phyloP scores from a whole-genome alignment of 1,140 invertebrate species.

The Mercenaria mercenaria region DNA sequence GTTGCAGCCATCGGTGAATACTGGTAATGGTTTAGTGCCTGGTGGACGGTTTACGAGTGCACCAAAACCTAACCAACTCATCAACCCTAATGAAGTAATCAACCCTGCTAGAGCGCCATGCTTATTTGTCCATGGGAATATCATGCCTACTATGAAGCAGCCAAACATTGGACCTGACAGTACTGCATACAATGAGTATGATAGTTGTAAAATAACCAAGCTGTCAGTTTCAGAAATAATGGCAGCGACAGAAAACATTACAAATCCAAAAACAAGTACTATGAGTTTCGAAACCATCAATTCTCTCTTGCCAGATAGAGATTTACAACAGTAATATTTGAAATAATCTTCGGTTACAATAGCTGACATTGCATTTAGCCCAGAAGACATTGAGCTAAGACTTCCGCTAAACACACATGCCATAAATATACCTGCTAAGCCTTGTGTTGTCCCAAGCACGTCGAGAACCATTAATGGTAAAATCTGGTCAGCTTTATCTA shows the following conservation, averaged over 20 bases:
- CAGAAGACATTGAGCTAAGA: constrained; percentile 94
- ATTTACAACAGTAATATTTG: no score
- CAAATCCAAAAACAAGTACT: no score
- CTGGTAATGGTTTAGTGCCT: constrained; percentile 89
- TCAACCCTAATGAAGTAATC: constrained; percentile 89
- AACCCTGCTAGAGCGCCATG: constrained; percentile 92
- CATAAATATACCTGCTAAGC: constrained; percentile 94
- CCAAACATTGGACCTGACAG: constrained; percentile 82
- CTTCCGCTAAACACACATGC: constrained; percentile 35
- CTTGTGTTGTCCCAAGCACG: constrained; percentile 90
- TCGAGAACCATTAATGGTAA: constrained; percentile 93
- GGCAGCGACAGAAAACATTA: neutral
- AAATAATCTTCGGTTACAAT: constrained; percentile 89
- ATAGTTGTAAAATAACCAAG: constrained; percentile 87
- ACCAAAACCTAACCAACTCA: constrained; percentile 93
- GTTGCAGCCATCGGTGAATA: constrained; percentile 83
- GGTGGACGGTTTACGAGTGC: constrained; percentile 89
- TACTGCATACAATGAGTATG: constrained; percentile 82
- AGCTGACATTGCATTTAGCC: constrained; percentile 95
- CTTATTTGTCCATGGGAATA: constrained; percentile 85
- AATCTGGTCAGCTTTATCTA: constrained; percentile 87
- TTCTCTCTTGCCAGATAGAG: no score
- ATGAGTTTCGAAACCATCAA: no score
- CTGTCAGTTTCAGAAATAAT: neutral
- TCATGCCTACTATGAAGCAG: constrained; percentile 83